phyloP scores from a whole-genome alignment of 2,888 invertebrate species.

The Gymnosoma rotundatum region DNA sequence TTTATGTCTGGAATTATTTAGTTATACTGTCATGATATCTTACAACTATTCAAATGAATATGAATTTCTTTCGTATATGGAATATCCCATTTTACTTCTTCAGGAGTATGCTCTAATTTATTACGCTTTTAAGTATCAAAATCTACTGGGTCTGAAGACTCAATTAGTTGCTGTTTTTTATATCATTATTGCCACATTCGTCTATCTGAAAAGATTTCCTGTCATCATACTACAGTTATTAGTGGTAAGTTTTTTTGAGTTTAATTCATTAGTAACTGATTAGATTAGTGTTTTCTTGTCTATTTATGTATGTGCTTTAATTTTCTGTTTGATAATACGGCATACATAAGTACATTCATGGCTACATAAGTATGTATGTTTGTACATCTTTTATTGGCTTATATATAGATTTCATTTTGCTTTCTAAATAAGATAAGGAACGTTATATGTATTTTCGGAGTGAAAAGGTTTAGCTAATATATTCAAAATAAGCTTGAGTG shows the following conservation, averaged over 20 bases:
- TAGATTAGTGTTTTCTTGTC: constrained; percentile 1
- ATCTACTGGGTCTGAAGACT: constrained; percentile 83
- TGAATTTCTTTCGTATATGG: constrained; percentile 89
- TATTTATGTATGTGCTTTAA: neutral
- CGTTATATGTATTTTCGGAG: no score
- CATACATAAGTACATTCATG: no score
- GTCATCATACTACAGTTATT: constrained; percentile 78
- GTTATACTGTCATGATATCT: constrained; percentile 90
- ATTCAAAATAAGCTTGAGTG: no score
- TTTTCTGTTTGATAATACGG: no score
- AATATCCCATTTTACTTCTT: constrained; percentile 90
- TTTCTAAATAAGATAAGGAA: no score
- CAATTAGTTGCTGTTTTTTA: constrained; percentile 81
- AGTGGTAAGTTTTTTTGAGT: constrained; percentile 81
- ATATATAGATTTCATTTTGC: no score
- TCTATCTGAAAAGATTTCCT: constrained; percentile 81
- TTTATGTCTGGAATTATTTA: constrained; percentile 83
- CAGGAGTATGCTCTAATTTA: constrained; percentile 90
- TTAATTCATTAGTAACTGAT: constrained; percentile 23
- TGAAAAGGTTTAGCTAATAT: no score
- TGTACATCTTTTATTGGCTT: no score
- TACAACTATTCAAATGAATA: constrained; percentile 91
- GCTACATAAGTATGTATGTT: no score
- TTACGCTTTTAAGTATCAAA: constrained; percentile 87
- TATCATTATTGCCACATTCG: constrained; percentile 81